Base-by-base conservation (phyloP, 2,797 vertebrate species). In the Crypturellus tataupa region DNA sequence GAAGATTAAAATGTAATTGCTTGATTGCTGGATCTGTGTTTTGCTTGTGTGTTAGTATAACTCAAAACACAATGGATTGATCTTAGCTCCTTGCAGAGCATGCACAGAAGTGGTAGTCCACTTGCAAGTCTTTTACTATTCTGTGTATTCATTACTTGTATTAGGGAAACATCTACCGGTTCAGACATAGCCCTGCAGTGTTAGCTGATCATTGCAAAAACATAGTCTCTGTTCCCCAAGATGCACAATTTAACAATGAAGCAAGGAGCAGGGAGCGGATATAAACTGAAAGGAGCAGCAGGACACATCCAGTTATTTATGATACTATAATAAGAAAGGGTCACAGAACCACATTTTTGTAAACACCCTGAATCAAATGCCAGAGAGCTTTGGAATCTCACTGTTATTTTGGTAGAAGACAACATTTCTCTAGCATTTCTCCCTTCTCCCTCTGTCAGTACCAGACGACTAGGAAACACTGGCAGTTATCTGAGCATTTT, bases 341-440 rank as follows among this genome's bases (percentile, higher is more conserved):
- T 94, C 84, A 87, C 76, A 75, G 80, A 90, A 85, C 33, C 51
- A 58, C 17, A 39, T 25, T 89, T 91, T 88, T 76, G 62, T 95
- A 93, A 94, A 95, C 81, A 90, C 27, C 0, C 4, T 94, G 84
- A 94, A 95, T 95, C 81, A 80, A 89, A 92, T 89, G 80, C 85
- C 23, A 51, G 58, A 64, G 44, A 94, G 89, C 79, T 92, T 92
- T 63, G 69, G 89, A 87, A 92, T 92, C 39, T 56, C 71, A 80
- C 81, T 87, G 24, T 81, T 89, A 62, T 64, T 94, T 82, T 89
- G 58, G 78, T 84, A 80, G 81, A 82, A 97, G 83, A 86, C 68
- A 86, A 21, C 40, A 20, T 80, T 82, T 85, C 33, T 93, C 44
- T 83, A 87, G 58, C 63, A n/a, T 73, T 49, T 42, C 25, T 87